Evolutionary conservation across 1,140 invertebrate species (phyloP).

Genomic region (Aphaenogaster floridana): DNA sequence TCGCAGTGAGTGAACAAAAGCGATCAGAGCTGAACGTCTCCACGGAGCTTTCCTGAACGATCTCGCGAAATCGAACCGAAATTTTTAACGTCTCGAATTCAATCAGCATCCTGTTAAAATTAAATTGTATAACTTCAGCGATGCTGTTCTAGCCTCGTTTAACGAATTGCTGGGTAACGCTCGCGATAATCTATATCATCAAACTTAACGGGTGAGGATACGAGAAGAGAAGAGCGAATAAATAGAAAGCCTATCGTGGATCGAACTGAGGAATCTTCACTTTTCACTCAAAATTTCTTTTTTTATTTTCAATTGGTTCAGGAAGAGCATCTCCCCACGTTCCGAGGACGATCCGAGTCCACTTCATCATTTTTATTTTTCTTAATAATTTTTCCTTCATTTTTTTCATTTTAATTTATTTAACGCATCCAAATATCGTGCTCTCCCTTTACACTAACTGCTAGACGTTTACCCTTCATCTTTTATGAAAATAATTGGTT

Average conservation of each 20-base stretch:
- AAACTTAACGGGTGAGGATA: conserved; percentile 13
- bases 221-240: conserved; percentile 31
- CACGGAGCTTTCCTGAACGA: conserved; percentile 9
- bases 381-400: conserved; percentile 31
- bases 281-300: not conserved
- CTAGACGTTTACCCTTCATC: not conserved
- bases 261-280: not conserved
- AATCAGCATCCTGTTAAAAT: conserved; percentile 24
- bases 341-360: conserved; percentile 35
- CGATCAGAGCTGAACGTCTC: not conserved
- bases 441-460: not conserved
- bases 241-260: conserved; percentile 15
- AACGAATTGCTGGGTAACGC: conserved; percentile 35
- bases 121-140: not conserved
- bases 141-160: not conserved
- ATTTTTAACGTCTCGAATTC: not conserved
- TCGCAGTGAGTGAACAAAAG: not conserved
- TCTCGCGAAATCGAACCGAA: conserved; percentile 25
- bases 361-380: conserved; percentile 23
- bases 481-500: conserved; percentile 29
- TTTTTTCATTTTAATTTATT: not conserved
- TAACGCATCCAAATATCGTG: not conserved
- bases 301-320: conserved; percentile 54
- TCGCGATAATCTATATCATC: conserved; percentile 41
- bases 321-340: conserved; percentile 36